Percentiles rank a stretch among this genome's conserved stretches.
Evolutionary conservation across 1,140 invertebrate species (phyloP).

Genomic region (Forficula auricularia): DNA sequence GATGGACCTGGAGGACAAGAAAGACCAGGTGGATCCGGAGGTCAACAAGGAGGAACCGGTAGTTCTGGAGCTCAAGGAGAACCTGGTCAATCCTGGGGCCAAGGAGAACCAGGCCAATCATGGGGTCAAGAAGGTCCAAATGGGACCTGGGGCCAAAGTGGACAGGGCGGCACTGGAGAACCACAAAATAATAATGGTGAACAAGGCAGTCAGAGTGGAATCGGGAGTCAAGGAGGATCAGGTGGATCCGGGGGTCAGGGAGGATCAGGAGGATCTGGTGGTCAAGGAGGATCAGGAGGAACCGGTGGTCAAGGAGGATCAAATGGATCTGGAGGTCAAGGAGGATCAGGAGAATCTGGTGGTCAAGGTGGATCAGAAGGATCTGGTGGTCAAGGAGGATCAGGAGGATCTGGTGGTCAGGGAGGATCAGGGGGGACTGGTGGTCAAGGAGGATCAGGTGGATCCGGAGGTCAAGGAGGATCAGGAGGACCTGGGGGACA

Average conservation of each 20-base stretch:
- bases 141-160: background rate
- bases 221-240: background rate
- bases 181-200: background rate
- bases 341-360: background rate
- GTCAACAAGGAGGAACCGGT: background rate
- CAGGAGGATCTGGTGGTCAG: background rate
- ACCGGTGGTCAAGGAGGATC: background rate
- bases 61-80: background rate
- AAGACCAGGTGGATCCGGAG: conserved; percentile 5
- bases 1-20: conserved; percentile 4
- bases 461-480: background rate
- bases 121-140: conserved; percentile 4
- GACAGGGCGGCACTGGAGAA: background rate
- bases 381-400: background rate
- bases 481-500: background rate
- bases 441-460: conserved; percentile 5
- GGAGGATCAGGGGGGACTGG: conserved; percentile 3
- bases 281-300: background rate
- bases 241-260: background rate
- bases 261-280: conserved; percentile 2
- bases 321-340: background rate
- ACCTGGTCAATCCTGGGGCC: conserved; percentile 17
- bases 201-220: background rate
- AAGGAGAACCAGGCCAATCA: conserved; percentile 10
- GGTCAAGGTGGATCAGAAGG: background rate